Evolutionary conservation across 2,888 invertebrate species (phyloP).

Genomic region (Sinelater perroti): DNA sequence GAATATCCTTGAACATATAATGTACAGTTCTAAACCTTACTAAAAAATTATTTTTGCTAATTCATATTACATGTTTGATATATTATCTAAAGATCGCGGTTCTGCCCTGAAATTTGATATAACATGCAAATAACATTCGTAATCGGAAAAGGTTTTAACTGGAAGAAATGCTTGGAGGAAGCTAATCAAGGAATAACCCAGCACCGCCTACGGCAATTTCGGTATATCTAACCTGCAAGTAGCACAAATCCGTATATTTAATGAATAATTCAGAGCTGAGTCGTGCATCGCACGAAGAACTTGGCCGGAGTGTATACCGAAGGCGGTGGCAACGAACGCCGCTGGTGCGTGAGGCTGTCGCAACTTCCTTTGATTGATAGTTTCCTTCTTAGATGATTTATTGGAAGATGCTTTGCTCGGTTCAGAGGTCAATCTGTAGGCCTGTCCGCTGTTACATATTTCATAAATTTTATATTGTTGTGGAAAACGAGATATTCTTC

Average conservation of each 20-base stretch:
- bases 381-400: slow-evolving; percentile 45
- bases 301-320: slow-evolving; percentile 22
- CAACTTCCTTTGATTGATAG: slow-evolving; percentile 44
- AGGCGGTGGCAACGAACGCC: slow-evolving; percentile 24
- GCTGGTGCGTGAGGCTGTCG: slow-evolving; percentile 35
- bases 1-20: too few relatives aligned
- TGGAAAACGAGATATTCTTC: slow-evolving; percentile 28
- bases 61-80: too few relatives aligned
- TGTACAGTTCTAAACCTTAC: too few relatives aligned
- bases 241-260: slow-evolving; percentile 9
- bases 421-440: slow-evolving; percentile 46
- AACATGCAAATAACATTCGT: too few relatives aligned
- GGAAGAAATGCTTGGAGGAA: not conserved
- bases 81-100: too few relatives aligned
- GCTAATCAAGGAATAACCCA: slow-evolving; percentile 11
- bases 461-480: slow-evolving; percentile 42
- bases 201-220: slow-evolving; percentile 5
- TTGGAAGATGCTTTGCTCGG: slow-evolving; percentile 44
- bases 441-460: slow-evolving; percentile 41
- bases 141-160: not conserved
- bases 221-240: slow-evolving; percentile 13
- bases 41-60: too few relatives aligned
- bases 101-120: too few relatives aligned
- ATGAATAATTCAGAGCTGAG: slow-evolving; percentile 26
- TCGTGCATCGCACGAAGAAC: slow-evolving; percentile 18